Evolutionary conservation across 1,140 invertebrate genomes (phyloP).

Genomic region (Trissolcus basalis): DNA sequence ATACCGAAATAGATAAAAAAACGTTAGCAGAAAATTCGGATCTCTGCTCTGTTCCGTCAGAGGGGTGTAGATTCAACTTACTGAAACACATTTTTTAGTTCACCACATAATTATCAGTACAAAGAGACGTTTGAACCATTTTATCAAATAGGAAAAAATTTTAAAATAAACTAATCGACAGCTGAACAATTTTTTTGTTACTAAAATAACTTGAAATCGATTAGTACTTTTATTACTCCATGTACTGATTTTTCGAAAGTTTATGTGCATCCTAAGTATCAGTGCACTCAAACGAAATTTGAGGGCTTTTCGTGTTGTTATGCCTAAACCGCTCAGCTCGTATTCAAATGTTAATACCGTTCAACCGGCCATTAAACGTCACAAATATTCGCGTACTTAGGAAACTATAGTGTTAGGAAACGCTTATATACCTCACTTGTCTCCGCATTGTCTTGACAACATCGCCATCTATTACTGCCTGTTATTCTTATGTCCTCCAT

Average conservation of each 20-base stretch:
- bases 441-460: conserved; percentile 57
- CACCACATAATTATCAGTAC: no score
- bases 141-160: no score
- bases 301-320: conserved; percentile 45
- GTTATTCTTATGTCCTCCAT: conserved; percentile 19
- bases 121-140: no score
- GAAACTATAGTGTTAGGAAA: conserved; percentile 56
- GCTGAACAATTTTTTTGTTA: no score
- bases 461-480: conserved; percentile 45
- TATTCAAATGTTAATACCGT: conserved; percentile 64
- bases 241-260: not conserved
- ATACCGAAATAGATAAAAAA: no score
- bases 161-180: no score
- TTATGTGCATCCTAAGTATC: conserved; percentile 19
- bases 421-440: conserved; percentile 53
- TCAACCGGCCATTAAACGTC: conserved; percentile 60
- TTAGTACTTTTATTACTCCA: no score
- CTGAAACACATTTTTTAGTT: no score
- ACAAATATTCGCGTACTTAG: conserved; percentile 60
- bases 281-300: conserved; percentile 38
- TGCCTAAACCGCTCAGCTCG: conserved; percentile 49
- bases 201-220: no score
- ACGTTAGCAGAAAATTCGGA: no score
- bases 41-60: no score
- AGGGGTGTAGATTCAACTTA: no score